Evolutionary conservation across 1,140 invertebrate genomes (phyloP), one percentile per base, ranked within the genome.

Genomic region (Ruditapes philippinarum): DNA sequence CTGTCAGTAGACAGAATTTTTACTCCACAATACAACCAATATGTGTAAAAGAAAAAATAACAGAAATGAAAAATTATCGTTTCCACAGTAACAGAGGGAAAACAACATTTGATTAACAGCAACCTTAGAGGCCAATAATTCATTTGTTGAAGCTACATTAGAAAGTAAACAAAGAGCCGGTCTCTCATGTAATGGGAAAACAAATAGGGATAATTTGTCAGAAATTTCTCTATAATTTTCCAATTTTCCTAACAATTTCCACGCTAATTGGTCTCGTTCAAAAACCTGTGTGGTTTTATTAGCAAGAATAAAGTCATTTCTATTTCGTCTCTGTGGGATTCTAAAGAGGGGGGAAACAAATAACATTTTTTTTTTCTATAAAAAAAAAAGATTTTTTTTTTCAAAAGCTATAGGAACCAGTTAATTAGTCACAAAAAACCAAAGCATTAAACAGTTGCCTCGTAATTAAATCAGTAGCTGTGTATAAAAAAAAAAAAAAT

Each of bases 191-290:
- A 84, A 84, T 84, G 45, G 54, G 65, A 73, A 84, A 40, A 70
- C 81, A 70, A 84, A 84, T 70, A 68, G 57, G 49, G 62, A 70
- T 73, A 70, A 73, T 84, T 84, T 84, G 57, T 19, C 62, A 45
- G 40, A 68, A 49, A 84, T 84, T 70, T 31, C 22, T 38, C 25
- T 40, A 54, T 57, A 84, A 49, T 84, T 84, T 73, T 73, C 62
- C 54, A 84, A 84, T 84, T 84, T 84, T 73, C 81, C 62, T n/a
- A 73, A 51, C 81, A 45, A 84, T 84, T 84, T 70, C 31, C 81
- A 25, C 40, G 49, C 62, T 84, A 84, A 84, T 84, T 84, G 81
- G 40, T 84, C 28, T 84, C 62, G 73, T 84, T 68, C 40, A 73
- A 78, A 81, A 84, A 70, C 81, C 45, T 84, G 81, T 84, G 81